These are phyloP conservation scores for Andrena chrysosceles DNA, from an alignment of 2,888 invertebrate species.

Conservation along the genomic window DNA sequence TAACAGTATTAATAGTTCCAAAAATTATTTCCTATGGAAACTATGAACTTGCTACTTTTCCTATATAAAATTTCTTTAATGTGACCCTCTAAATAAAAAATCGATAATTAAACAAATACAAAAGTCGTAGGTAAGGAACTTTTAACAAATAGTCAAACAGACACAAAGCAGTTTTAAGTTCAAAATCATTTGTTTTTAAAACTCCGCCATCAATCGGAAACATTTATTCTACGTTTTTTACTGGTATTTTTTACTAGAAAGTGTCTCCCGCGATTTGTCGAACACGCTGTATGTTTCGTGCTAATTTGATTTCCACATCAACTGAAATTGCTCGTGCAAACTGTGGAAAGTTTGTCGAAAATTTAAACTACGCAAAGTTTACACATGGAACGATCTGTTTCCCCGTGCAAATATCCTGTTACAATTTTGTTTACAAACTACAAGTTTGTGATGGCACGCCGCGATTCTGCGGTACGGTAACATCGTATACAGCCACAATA, in stretches of 20 bases:
- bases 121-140: too few species aligned
- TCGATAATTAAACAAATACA: too few species aligned
- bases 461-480: not conserved
- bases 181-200: too few species aligned
- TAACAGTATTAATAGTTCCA: too few species aligned
- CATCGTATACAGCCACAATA: constrained; percentile 13
- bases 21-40: too few species aligned
- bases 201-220: too few species aligned
- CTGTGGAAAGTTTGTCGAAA: constrained; percentile 38
- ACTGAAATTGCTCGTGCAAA: constrained; percentile 26
- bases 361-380: constrained; percentile 46
- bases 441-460: constrained; percentile 11
- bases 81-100: too few species aligned
- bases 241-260: not conserved
- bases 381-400: constrained; percentile 30
- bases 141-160: too few species aligned
- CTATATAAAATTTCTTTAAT: too few species aligned
- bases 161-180: too few species aligned
- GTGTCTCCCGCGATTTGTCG: not conserved
- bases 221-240: too few species aligned
- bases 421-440: constrained; percentile 46
- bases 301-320: constrained; percentile 9
- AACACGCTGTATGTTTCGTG: not conserved
- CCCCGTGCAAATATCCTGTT: constrained; percentile 32
- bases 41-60: too few species aligned